Conservation (phyloP, 2,888 invertebrate species). For the Cyclophora punctaria region DNA sequence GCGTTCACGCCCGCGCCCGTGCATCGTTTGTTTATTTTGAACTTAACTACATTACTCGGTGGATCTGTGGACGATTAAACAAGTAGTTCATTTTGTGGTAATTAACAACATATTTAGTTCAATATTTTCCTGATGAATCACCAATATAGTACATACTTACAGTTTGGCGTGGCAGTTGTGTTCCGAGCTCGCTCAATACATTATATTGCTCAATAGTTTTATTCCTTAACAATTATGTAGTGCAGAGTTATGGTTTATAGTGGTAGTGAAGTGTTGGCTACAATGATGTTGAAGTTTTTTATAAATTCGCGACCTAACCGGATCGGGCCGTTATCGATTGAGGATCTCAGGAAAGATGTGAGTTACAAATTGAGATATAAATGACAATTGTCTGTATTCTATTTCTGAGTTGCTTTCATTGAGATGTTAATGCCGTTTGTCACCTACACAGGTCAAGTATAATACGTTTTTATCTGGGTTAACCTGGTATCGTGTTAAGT, state of each 20-base stretch:
- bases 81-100: slow-evolving; percentile 43
- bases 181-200: slow-evolving; percentile 5
- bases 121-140: slow-evolving; percentile 67
- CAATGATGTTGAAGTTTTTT: slow-evolving; percentile 48
- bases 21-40: slow-evolving; percentile 30
- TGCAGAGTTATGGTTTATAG: slow-evolving; percentile 40
- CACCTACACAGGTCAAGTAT: no score
- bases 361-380: slow-evolving; percentile 15
- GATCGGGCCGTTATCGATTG: slow-evolving; percentile 34
- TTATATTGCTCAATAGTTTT: slow-evolving; percentile 4
- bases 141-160: slow-evolving; percentile 4
- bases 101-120: slow-evolving; percentile 52
- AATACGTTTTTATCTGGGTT: no score
- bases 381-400: neutral
- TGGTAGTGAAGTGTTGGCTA: slow-evolving; percentile 29
- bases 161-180: slow-evolving; percentile 22
- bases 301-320: slow-evolving; percentile 36
- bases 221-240: slow-evolving; percentile 7
- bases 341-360: slow-evolving; percentile 26
- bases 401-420: no score
- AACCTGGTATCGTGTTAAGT: no score
- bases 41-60: slow-evolving; percentile 28
- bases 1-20: slow-evolving; percentile 39
- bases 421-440: no score
- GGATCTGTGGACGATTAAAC: slow-evolving; percentile 43